Conservation (phyloP, 1,140 invertebrate genomes). For the Neotoxoptera formosana region DNA sequence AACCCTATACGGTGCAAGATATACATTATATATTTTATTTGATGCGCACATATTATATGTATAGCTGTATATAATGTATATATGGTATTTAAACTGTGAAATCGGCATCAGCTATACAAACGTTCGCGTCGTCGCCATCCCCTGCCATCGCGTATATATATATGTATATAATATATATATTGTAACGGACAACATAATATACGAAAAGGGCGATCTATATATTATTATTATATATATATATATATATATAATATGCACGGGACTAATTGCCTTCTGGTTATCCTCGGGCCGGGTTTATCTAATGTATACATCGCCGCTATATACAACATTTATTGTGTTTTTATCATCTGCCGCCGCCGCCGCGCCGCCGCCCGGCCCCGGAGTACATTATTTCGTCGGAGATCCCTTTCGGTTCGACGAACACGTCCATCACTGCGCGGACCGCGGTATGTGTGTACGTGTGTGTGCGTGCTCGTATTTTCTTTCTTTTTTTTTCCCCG, state of each 20-base stretch:
- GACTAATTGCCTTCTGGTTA: slow-evolving; percentile 58
- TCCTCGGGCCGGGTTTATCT: slow-evolving; percentile 53
- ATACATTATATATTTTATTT: not conserved
- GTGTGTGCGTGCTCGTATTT: not conserved
- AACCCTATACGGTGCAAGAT: not conserved
- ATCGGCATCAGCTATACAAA: slow-evolving; percentile 27
- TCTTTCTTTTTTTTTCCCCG: slow-evolving; percentile 9
- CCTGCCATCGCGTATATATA: not conserved
- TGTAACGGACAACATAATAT: slow-evolving; percentile 24
- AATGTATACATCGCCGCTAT: slow-evolving; percentile 39
- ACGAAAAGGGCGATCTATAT: not conserved
- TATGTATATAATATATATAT: not conserved
- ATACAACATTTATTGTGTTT: slow-evolving; percentile 51
- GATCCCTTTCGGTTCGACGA: slow-evolving; percentile 55
- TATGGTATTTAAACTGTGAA: not conserved
- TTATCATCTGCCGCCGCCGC: slow-evolving; percentile 52
- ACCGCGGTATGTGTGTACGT: not conserved
- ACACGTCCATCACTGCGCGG: slow-evolving; percentile 47
- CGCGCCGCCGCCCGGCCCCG: slow-evolving; percentile 2
- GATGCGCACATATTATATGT: not conserved
- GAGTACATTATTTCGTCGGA: slow-evolving; percentile 24
- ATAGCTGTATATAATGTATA: not conserved
- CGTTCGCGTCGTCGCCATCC: not conserved
- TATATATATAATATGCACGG: not conserved
- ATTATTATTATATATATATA: too few relatives aligned